Base-by-base conservation (phyloP, 2,888 invertebrate species). In the Oscheius sp. region DNA sequence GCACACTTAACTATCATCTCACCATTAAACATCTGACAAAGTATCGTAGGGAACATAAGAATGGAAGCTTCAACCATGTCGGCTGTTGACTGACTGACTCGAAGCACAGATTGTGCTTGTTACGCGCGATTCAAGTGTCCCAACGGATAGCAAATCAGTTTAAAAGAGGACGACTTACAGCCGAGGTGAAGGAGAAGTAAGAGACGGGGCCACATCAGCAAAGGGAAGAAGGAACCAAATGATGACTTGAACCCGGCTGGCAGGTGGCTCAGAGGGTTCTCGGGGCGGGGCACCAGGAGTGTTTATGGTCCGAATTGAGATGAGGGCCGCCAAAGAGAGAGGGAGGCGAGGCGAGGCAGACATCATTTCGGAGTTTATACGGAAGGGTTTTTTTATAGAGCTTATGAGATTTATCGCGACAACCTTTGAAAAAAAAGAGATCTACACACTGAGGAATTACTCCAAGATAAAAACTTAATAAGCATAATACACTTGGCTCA, bases 1-100 rank as follows among this genome's bases (percentile, higher is more conserved):
- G n/a, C n/a, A n/a, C n/a, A n/a, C n/a, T n/a, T n/a, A n/a, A n/a
- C n/a, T n/a, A n/a, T n/a, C n/a, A n/a, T n/a, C 36, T 50, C 67
- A 82, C 82, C 82, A 67, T 75, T 78, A 59, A 82, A 80, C 67
- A 82, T 64, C 62, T 82, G 82, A 68, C 82, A 82, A 32, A 82
- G 64, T 44, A 82, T 68, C 26, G 82, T 72, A 24, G 82, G 82
- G 49, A 82, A 73, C 68, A 79, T 78, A 47, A 82, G 67, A 36
- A 81, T 66, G 5, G 73, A 70, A 14, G 73, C 69, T 14, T 67
- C 67, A 17, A 41, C 45, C 64, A 64, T 64, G 14, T 44, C 14
- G n/a, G 57, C 41, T 2, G 41, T 3, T 20, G 41, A 12, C 5
- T 3, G 41, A 20, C 12, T 41, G 41, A 20, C 20, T 41, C 20